These are phyloP conservation scores for Choristoneura fumiferana DNA, from an alignment of 1,140 invertebrate genomes.

Conservation along the genomic window DNA sequence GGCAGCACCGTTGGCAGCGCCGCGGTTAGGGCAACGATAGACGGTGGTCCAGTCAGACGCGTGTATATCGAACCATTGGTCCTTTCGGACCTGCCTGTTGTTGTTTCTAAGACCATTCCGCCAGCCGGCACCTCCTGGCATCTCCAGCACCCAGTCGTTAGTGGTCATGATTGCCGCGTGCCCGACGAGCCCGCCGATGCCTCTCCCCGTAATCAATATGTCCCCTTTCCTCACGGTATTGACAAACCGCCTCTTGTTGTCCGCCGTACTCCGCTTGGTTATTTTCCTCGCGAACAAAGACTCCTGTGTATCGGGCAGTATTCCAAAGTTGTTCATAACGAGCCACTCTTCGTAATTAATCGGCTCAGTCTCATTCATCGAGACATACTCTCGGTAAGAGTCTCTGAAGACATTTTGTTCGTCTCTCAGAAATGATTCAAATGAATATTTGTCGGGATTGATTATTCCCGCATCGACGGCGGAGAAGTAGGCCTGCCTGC, in stretches of 20 bases:
- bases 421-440: constrained; percentile 43
- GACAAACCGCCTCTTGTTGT: constrained; percentile 53
- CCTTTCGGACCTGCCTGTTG: constrained; percentile 46
- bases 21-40: constrained; percentile 39
- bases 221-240: constrained; percentile 55
- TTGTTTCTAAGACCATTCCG: constrained; percentile 41
- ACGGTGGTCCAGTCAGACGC: constrained; percentile 53
- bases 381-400: constrained; percentile 40
- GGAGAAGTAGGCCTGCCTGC: constrained; percentile 33
- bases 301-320: constrained; percentile 51
- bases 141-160: constrained; percentile 51
- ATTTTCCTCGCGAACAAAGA: constrained; percentile 54
- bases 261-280: constrained; percentile 46
- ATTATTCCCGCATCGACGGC: constrained; percentile 56
- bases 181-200: constrained; percentile 43
- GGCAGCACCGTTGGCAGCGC: constrained; percentile 38
- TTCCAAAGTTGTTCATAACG: constrained; percentile 55
- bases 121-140: constrained; percentile 47
- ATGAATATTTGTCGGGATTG: constrained; percentile 54
- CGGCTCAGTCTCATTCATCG: constrained; percentile 39
- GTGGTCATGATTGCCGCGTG: constrained; percentile 57
- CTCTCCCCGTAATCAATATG: constrained; percentile 51
- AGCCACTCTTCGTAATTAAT: constrained; percentile 57
- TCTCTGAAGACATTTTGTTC: constrained; percentile 46
- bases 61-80: constrained; percentile 52